These are phyloP conservation scores for Rotaria magnacalcarata DNA, from an alignment of 2,888 invertebrate species.

Conservation along the genomic window DNA sequence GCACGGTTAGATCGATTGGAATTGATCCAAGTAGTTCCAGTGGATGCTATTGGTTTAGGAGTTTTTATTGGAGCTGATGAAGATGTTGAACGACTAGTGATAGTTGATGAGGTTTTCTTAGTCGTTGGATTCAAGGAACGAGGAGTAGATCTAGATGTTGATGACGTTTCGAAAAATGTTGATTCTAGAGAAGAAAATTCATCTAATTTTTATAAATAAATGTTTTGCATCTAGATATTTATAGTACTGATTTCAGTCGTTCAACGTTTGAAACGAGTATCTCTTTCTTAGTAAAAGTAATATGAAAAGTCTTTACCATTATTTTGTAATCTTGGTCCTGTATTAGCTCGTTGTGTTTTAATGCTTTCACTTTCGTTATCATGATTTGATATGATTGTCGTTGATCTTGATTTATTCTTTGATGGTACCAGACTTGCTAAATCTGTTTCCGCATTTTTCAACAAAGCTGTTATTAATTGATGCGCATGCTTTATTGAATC, in stretches of 20 bases:
- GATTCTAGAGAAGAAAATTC: too few species aligned
- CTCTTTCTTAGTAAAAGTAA: too few species aligned
- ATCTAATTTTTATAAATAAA: too few species aligned
- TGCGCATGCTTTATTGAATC: slow-evolving; percentile 29
- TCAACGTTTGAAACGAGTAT: too few species aligned
- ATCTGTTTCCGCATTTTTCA: neutral
- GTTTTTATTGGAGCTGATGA: neutral
- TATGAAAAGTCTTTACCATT: neutral
- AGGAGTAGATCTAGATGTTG: neutral
- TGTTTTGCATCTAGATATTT: too few species aligned
- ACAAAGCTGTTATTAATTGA: neutral
- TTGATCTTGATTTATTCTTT: neutral
- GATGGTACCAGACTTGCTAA: neutral
- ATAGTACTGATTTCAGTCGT: too few species aligned
- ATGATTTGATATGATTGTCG: neutral
- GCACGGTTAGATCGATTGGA: neutral
- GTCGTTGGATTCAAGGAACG: neutral
- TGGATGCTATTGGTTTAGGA: neutral
- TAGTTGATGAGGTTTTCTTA: neutral
- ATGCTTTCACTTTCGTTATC: neutral
- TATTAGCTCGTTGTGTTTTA: neutral
- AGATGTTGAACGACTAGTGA: neutral
- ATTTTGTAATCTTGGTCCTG: neutral
- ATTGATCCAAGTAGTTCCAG: neutral
- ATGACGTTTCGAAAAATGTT: too few species aligned